These are phyloP conservation scores for Plemyria rubiginata DNA, from an alignment of 2,888 invertebrate genomes.

Conservation along the genomic window DNA sequence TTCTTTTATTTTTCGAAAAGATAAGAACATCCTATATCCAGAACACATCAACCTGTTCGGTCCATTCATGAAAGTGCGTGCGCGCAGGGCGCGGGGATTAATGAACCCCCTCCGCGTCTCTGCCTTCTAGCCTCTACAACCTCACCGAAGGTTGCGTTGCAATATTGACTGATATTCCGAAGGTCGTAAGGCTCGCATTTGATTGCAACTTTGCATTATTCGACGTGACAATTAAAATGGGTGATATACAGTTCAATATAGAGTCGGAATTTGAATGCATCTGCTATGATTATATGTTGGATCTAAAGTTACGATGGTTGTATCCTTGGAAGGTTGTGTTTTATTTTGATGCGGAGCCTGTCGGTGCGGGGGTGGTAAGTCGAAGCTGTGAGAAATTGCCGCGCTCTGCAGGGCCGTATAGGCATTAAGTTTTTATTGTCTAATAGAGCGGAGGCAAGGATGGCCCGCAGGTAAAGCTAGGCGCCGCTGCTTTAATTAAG, in stretches of 20 bases:
- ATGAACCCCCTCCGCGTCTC: conserved; percentile 76
- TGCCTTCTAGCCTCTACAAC: conserved; percentile 65
- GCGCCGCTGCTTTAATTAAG: conserved; percentile 80
- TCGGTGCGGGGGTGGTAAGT: conserved; percentile 49
- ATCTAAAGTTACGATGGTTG: conserved; percentile 78
- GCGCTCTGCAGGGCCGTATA: conserved; percentile 70
- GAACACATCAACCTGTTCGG: conserved; percentile 83
- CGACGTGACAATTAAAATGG: conserved; percentile 16
- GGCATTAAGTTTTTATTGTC: conserved; percentile 81
- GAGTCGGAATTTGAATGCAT: conserved; percentile 54
- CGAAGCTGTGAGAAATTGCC: conserved; percentile 79
- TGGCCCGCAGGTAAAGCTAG: conserved; percentile 79
- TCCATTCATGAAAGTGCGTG: conserved; percentile 85
- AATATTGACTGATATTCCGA: conserved; percentile 51
- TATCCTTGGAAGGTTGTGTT: conserved; percentile 84
- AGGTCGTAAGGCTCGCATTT: conserved; percentile 45
- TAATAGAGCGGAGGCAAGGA: conserved; percentile 78
- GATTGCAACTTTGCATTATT: conserved; percentile 35
- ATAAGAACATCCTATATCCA: conserved; percentile 65
- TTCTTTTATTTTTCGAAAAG: conserved; percentile 37
- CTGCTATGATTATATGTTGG: conserved; percentile 52
- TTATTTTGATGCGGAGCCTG: conserved; percentile 66
- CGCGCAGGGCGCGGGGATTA: conserved; percentile 85
- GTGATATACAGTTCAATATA: conserved; percentile 33
- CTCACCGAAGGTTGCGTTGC: conserved; percentile 46